Evolutionary conservation across 1,140 invertebrate genomes (phyloP).

Genomic region (Acromyrmex charruanus): DNA sequence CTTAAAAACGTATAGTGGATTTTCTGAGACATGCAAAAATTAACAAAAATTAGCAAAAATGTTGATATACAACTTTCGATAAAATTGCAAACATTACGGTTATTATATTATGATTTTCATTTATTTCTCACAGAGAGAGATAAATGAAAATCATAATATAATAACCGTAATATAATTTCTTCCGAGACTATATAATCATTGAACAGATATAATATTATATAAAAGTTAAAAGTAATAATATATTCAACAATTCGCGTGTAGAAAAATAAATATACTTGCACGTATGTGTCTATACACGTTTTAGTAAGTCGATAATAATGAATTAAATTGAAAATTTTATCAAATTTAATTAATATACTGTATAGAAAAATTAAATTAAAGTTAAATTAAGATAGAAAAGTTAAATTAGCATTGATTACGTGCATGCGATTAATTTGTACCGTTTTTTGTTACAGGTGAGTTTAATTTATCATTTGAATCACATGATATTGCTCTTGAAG

Average conservation of each 20-base stretch:
- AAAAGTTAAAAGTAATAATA: not conserved
- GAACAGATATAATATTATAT: not conserved
- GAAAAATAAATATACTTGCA: not conserved
- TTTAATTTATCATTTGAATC: slow-evolving; percentile 1
- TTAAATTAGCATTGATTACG: not conserved
- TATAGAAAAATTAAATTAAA: not conserved
- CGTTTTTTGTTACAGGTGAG: slow-evolving; percentile 58
- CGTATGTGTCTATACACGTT: not conserved
- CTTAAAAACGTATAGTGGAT: too few species aligned
- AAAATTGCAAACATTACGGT: not conserved
- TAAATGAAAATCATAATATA: too few species aligned
- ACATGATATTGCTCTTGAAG: not conserved
- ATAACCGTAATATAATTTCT: not conserved
- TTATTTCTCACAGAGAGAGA: not conserved
- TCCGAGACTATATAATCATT: not conserved
- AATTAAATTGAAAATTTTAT: slow-evolving; percentile 14
- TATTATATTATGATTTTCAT: not conserved
- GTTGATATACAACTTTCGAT: not conserved
- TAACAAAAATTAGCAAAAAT: too few species aligned
- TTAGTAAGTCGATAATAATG: slow-evolving; percentile 6
- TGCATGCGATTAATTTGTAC: slow-evolving; percentile 8
- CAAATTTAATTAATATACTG: not conserved
- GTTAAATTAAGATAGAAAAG: not conserved
- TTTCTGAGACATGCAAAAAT: too few species aligned
- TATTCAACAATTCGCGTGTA: not conserved